Base-by-base conservation (phyloP, 1,140 invertebrate species). In the Drosophila quadrilineata region DNA sequence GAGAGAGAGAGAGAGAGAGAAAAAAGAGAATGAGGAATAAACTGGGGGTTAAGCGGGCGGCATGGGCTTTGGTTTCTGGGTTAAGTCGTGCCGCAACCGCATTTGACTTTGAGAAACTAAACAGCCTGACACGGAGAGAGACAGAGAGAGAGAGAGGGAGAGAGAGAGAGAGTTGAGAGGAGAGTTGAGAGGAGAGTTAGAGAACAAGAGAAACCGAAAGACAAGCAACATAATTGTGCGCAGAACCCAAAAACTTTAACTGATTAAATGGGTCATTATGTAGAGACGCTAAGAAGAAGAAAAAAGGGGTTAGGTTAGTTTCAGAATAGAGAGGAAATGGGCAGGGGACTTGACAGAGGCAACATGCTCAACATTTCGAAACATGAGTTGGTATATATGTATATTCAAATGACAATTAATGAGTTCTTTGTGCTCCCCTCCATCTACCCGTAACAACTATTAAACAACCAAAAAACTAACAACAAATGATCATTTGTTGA, bases 81-180 rank as follows among this genome's bases (percentile, higher is more conserved):
- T 80, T 80, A 80, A 80, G 76, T 80, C 71, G 43, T 40, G 60
- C 56, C 43, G 43, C 58, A 54, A 49, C 48, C 59, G 40, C 50
- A 26, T 57, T 80, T 80, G 71, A 80, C 76, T 82, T 80, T 80
- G 71, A 56, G 70, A n/a, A n/a, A n/a, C n/a, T n/a, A n/a, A 41
- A 22, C 54, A 40, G 29, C 22, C 28, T 14, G 19, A 40, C 35
- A 67, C 17, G 28, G 24, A 40, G 33, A 33, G 5, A 26, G 40
- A 16, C 16, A 35, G 10, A 35, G 36, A 29, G n/a, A 36, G 49
- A 52, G 2, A 24, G 14, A 12, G 17, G 19, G 41, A 14, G n/a
- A n/a, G n/a, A n/a, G n/a, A n/a, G n/a, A n/a, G n/a, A n/a, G n/a
- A n/a, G n/a, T n/a, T n/a, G 17, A 38, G 50, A 21, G 6, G 16